Evolutionary conservation across 2,113 vertebrate genomes (phyloP), one percentile per base, ranked within the genome.

Genomic region (Accipiter virgatus): DNA sequence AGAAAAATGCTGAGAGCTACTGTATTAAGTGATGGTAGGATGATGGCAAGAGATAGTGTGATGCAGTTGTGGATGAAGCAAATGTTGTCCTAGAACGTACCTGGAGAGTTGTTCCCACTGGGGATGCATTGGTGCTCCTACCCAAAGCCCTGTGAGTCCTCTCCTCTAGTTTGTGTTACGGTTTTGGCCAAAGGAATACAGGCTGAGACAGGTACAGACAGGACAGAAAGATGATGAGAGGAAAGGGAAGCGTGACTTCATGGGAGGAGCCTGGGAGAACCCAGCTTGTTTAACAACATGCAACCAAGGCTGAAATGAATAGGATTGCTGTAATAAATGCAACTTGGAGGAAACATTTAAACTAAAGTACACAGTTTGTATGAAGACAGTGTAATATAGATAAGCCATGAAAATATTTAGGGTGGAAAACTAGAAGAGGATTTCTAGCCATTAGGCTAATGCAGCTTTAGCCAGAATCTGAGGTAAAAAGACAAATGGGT

Each of bases 351-450:
- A 84, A 79, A 79, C 6, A 2, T 53, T 68, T 55, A 47, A 78
- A 47, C 18, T 62, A 16, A 87, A 75, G 23, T 18, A 79, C 23
- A 16, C 0, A 0, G 25, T 32, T 62, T 42, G 4, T 65, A 7
- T 61, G 45, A 75, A 67, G 40, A 16, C 20, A n/a, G 7, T 19
- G 47, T 58, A 42, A 38, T 59, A 43, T 16, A 63, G 20, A 42
- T 21, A 63, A 32, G 11, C 22, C 19, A 34, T 67, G 31, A 71
- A 78, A 95, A 67, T 52, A 74, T 17, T 84, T 27, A 22, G 25
- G 9, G 31, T 93, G 65, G 9, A 78, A 89, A 68, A 74, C 48
- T 81, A 47, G 14, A 59, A 63, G 14, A 71, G 23, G 16, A 3
- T 81, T 94, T 91, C 65, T 83, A 3, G 42, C 47, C 53, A 18